Conservation (phyloP, 2,113 vertebrate species). For the Sceloporus undulatus region DNA sequence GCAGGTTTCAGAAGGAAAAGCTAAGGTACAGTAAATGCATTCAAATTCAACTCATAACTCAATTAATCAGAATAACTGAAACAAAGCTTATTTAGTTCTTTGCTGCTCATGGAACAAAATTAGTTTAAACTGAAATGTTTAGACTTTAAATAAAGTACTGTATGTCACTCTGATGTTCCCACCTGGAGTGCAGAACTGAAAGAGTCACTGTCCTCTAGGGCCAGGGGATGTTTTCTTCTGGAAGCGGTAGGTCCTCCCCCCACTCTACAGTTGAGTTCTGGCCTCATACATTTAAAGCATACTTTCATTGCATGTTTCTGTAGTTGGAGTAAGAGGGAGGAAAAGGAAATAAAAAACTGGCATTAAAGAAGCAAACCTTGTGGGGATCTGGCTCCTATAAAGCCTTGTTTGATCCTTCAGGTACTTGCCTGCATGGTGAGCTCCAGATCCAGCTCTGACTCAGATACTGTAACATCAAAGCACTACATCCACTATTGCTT, state of each 20-base stretch:
- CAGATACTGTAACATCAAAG: no score
- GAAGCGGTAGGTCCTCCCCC: not conserved
- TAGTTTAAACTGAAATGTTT: not conserved
- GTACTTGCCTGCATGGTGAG: no score
- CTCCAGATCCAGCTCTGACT: no score
- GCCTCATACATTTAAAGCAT: not conserved
- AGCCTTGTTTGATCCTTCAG: no score
- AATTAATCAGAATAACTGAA: slow-evolving; percentile 1
- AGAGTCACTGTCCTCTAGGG: not conserved
- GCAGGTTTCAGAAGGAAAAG: slow-evolving; percentile 54
- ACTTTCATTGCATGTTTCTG: not conserved
- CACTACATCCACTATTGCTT: no score
- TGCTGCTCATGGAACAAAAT: not conserved
- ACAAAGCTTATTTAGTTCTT: not conserved
- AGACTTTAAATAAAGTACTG: no score
- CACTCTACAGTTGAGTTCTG: not conserved
- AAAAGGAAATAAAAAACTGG: no score
- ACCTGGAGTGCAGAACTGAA: not conserved
- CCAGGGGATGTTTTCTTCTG: not conserved
- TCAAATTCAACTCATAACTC: slow-evolving; percentile 38
- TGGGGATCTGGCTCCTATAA: no score
- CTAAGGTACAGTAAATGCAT: slow-evolving; percentile 20
- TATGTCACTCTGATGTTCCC: not conserved
- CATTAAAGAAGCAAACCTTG: no score
- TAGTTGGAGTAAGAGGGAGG: no score